Conservation (phyloP, 1,140 invertebrate genomes). For the Reticulitermes speratus region DNA sequence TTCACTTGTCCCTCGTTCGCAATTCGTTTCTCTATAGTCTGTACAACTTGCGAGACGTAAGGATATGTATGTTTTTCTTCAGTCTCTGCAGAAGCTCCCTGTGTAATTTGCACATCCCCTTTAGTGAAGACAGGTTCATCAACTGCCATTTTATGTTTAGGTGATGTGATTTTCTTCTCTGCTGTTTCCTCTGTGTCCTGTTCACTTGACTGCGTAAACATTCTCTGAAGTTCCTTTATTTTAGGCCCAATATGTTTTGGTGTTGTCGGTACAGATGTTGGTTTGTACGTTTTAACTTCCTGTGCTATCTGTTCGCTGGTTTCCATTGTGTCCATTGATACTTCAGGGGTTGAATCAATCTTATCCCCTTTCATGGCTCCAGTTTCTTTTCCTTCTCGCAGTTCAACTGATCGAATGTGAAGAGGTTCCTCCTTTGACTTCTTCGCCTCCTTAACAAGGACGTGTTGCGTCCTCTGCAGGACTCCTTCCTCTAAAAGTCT, state of each 20-base stretch:
- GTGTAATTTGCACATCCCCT: not conserved
- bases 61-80: constrained; percentile 34
- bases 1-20: constrained; percentile 13
- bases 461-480: not conserved
- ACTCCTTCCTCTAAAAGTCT: constrained; percentile 44
- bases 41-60: constrained; percentile 39
- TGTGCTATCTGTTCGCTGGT: not conserved
- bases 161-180: not conserved
- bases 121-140: not conserved
- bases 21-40: constrained; percentile 40
- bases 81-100: not conserved
- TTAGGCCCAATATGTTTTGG: constrained; percentile 48
- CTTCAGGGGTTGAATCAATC: not conserved
- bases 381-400: not conserved
- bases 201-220: constrained; percentile 45
- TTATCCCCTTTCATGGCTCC: not conserved
- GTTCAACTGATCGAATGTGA: not conserved
- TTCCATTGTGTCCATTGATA: not conserved
- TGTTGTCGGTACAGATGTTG: constrained; percentile 30
- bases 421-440: not conserved
- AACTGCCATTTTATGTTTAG: not conserved
- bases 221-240: constrained; percentile 51
- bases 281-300: not conserved
- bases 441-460: not conserved
- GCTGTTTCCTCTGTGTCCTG: constrained; percentile 17